Evolutionary conservation across 2,797 vertebrate genomes (phyloP).

Genomic region (Ptychadena robeensis): DNA sequence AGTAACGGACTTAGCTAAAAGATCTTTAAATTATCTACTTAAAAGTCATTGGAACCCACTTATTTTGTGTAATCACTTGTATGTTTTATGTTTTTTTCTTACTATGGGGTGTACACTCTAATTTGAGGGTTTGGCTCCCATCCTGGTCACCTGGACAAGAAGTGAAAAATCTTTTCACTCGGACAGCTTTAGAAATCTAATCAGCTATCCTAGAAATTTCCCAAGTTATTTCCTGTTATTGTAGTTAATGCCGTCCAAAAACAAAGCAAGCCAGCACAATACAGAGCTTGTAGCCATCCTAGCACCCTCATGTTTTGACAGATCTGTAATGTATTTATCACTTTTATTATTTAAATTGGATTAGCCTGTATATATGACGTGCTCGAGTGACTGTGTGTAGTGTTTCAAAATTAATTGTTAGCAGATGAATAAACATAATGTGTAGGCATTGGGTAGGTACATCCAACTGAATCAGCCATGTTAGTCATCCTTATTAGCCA

Average conservation of each 20-base stretch:
- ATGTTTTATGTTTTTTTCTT: too few relatives aligned
- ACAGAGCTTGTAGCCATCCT: conserved; percentile 59
- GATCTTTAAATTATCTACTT: too few relatives aligned
- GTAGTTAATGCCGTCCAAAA: conserved; percentile 59
- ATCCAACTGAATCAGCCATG: not conserved
- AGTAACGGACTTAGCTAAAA: not conserved
- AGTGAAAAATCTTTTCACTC: too few relatives aligned
- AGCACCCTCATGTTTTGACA: conserved; percentile 63
- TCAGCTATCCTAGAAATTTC: conserved; percentile 49
- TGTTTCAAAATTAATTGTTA: conserved; percentile 42
- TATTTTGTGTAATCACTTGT: not conserved
- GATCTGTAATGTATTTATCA: conserved; percentile 63
- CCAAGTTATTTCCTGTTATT: conserved; percentile 65
- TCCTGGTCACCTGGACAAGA: too few relatives aligned
- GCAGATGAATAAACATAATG: not conserved
- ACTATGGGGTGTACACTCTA: too few relatives aligned
- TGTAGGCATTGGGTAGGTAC: not conserved
- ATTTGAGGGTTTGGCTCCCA: too few relatives aligned
- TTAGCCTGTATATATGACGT: conserved; percentile 14
- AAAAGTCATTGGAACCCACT: not conserved
- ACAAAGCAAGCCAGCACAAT: conserved; percentile 60
- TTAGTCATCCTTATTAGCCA: too few relatives aligned
- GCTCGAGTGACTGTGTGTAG: conserved; percentile 59
- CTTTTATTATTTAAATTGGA: conserved; percentile 56
- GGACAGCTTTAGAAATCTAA: not conserved